Percentiles rank a stretch among this genome's conserved stretches.
Evolutionary conservation across 2,113 vertebrate species (phyloP).

Genomic region (Nothoprocta perdicaria): DNA sequence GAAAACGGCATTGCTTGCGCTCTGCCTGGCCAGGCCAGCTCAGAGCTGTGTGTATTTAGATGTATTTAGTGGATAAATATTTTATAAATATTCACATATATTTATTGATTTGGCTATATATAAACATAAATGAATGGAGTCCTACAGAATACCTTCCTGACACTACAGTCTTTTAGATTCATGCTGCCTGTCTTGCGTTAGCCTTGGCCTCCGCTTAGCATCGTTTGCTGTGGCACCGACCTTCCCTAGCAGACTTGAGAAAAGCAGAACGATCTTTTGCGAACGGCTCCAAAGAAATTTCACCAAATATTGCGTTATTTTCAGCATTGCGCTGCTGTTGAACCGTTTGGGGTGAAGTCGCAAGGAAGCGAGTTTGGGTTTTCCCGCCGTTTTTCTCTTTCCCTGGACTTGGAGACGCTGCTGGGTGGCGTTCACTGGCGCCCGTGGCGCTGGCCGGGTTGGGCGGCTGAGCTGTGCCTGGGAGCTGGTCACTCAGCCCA

Average conservation of each 20-base stretch:
- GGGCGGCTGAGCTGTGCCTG: not conserved
- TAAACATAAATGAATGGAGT: not conserved
- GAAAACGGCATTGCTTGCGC: not conserved
- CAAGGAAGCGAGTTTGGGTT: not conserved
- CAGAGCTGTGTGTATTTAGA: not conserved
- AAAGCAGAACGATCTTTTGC: not conserved
- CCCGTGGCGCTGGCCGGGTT: not conserved
- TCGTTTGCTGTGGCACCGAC: rapidly evolving
- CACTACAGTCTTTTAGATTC: not conserved
- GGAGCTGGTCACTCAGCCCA: not conserved
- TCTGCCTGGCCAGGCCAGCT: not conserved
- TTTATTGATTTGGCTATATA: no score
- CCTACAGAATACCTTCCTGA: not conserved
- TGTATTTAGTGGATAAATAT: no score
- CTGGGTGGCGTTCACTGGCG: not conserved
- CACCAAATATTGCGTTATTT: not conserved
- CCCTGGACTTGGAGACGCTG: not conserved
- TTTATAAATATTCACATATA: no score
- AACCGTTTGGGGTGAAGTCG: not conserved
- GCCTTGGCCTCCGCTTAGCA: rapidly evolving
- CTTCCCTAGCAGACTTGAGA: not conserved
- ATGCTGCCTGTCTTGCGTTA: not conserved
- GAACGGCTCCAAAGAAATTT: not conserved
- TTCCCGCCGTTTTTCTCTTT: not conserved
- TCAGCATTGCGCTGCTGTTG: not conserved